Percentiles rank a stretch among this genome's conserved stretches.
These are phyloP conservation scores for Rhinogobio ventralis DNA, from an alignment of 2,797 vertebrate species.

Conservation along the genomic window DNA sequence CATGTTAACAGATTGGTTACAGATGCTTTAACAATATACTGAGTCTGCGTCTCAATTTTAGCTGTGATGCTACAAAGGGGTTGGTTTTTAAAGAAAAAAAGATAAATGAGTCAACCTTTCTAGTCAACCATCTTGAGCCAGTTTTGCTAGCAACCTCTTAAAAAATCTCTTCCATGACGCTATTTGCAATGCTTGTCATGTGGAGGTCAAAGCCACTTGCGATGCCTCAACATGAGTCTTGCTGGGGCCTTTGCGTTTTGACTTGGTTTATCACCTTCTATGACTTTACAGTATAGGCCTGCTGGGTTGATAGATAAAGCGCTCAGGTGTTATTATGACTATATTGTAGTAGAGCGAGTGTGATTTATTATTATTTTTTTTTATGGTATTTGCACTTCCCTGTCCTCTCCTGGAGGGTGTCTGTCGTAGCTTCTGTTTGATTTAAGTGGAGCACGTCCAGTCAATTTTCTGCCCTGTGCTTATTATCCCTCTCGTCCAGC, in stretches of 20 bases:
- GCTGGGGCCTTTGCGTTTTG: background rate
- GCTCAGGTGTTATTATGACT: conserved; percentile 20
- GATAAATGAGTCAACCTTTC: background rate
- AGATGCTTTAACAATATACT: no score
- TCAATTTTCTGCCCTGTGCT: conserved; percentile 43
- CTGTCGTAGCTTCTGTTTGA: conserved; percentile 30
- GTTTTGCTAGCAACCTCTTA: background rate
- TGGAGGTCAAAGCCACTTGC: conserved; percentile 28
- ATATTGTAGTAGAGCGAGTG: conserved; percentile 18
- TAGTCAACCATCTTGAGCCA: background rate
- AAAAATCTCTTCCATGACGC: conserved; percentile 1
- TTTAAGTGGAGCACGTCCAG: conserved; percentile 46
- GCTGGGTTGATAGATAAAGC: conserved; percentile 32
- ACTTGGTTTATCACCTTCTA: conserved; percentile 4
- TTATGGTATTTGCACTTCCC: conserved; percentile 28
- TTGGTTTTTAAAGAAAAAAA: background rate
- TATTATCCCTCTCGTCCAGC: conserved; percentile 44
- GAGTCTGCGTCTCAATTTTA: no score
- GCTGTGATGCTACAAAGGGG: no score
- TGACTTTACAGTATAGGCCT: conserved; percentile 36
- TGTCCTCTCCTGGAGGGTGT: conserved; percentile 31
- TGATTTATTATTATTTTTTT: no score
- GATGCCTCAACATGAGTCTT: conserved; percentile 1
- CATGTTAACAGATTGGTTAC: no score
- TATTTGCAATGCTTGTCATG: conserved; percentile 3